A percentile compares a stretch with the other conserved stretches of the same genome.
Evolutionary conservation across 1,140 invertebrate genomes (phyloP).

Genomic region (Potamilus streckersoni): DNA sequence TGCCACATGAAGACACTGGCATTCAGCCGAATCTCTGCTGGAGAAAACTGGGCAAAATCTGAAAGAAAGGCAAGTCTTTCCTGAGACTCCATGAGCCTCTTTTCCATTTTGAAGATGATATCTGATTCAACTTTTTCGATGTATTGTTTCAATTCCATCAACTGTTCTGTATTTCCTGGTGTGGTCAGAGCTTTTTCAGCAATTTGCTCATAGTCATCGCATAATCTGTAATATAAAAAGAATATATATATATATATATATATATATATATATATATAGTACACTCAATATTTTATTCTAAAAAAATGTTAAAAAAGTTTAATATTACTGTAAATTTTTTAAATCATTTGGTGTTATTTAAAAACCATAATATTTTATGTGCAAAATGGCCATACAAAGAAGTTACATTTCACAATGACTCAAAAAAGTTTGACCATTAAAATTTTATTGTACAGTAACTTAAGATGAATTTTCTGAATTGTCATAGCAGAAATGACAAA

Average conservation of each 20-base stretch:
- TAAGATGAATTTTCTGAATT: too few species aligned
- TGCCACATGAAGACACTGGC: constrained; percentile 90
- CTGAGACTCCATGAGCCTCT: constrained; percentile 76
- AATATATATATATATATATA: constrained; percentile 3
- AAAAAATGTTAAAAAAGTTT: not conserved
- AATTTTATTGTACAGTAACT: too few species aligned
- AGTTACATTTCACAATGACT: too few species aligned
- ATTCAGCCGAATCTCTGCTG: constrained; percentile 81
- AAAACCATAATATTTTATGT: too few species aligned
- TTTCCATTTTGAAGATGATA: constrained; percentile 80
- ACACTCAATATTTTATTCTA: not conserved
- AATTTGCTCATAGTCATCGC: constrained; percentile 87
- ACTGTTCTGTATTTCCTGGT: constrained; percentile 84
- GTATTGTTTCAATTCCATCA: constrained; percentile 85
- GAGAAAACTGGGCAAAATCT: constrained; percentile 82
- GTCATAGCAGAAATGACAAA: too few species aligned
- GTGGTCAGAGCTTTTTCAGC: constrained; percentile 81
- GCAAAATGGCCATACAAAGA: too few species aligned
- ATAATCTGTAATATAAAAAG: constrained; percentile 75
- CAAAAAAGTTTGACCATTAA: too few species aligned
- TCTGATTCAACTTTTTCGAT: constrained; percentile 81
- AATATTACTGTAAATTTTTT: too few species aligned
- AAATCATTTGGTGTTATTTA: too few species aligned
- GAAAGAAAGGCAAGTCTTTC: constrained; percentile 79
- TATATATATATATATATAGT: constrained; percentile 1